phyloP scores from a whole-genome alignment of 2,888 invertebrate species.

The Trissonchulus latispiculum region DNA sequence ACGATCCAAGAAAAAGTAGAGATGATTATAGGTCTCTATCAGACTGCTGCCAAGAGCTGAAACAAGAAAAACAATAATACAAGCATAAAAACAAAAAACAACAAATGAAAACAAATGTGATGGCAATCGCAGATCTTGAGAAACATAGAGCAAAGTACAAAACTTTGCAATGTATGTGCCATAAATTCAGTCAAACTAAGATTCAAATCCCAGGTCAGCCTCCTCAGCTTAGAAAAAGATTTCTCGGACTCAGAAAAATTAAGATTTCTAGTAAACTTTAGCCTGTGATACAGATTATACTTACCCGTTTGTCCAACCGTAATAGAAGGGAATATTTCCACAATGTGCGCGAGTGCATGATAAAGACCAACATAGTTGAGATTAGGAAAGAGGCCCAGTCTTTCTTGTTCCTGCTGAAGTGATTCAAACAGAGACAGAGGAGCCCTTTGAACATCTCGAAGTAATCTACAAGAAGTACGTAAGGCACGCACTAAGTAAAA shows the following conservation, averaged over 20 bases:
- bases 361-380: conserved; percentile 92
- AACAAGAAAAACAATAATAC: conserved; percentile 35
- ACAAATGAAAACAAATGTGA: no score
- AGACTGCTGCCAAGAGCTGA: conserved; percentile 83
- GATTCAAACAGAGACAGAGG: conserved; percentile 54
- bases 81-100: background rate
- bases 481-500: no score
- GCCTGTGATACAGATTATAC: no score
- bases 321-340: conserved; percentile 84
- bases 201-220: no score
- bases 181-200: no score
- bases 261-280: no score
- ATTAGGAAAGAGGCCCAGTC: conserved; percentile 86
- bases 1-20: conserved; percentile 89
- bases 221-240: no score
- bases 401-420: conserved; percentile 56
- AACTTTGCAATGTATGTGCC: no score
- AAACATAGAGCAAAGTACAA: no score
- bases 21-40: conserved; percentile 81
- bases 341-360: conserved; percentile 72
- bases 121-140: no score
- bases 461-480: conserved; percentile 74
- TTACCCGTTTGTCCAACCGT: conserved; percentile 59
- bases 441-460: conserved; percentile 89
- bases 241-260: background rate